These are phyloP conservation scores for Auanema freiburgensis DNA, from an alignment of 2,888 invertebrate species.

Conservation along the genomic window DNA sequence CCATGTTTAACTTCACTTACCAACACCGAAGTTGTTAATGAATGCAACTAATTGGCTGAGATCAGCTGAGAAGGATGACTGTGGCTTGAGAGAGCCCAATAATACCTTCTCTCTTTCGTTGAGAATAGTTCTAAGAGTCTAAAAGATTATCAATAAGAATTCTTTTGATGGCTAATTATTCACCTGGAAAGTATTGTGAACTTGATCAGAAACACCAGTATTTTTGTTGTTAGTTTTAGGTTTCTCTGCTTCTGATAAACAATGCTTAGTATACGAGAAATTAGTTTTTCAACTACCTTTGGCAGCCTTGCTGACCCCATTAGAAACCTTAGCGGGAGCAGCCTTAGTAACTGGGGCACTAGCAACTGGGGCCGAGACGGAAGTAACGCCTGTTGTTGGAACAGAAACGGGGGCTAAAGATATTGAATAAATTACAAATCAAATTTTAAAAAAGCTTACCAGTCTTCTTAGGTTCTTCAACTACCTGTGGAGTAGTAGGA, in stretches of 20 bases:
- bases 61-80: too few relatives aligned
- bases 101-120: slow-evolving; percentile 46
- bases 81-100: slow-evolving; percentile 13
- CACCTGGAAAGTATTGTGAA: slow-evolving; percentile 4
- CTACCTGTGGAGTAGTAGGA: slow-evolving; percentile 7
- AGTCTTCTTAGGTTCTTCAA: slow-evolving; percentile 7
- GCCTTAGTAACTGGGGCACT: slow-evolving; percentile 7
- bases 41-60: too few relatives aligned
- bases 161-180: neutral
- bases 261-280: neutral
- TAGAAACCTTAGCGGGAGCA: slow-evolving; percentile 12
- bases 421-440: neutral
- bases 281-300: neutral
- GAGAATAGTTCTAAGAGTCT: slow-evolving; percentile 35
- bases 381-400: slow-evolving; percentile 24
- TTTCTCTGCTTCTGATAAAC: neutral
- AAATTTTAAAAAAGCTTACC: neutral
- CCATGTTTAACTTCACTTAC: neutral
- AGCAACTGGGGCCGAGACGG: neutral
- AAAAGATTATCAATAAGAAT: slow-evolving; percentile 10
- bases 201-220: neutral
- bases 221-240: neutral
- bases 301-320: slow-evolving; percentile 8
- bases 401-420: slow-evolving; percentile 25
- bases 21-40: too few relatives aligned